Evolutionary conservation across 23 tunicate genomes (phyloP).

Genomic region (Styela plicata): DNA sequence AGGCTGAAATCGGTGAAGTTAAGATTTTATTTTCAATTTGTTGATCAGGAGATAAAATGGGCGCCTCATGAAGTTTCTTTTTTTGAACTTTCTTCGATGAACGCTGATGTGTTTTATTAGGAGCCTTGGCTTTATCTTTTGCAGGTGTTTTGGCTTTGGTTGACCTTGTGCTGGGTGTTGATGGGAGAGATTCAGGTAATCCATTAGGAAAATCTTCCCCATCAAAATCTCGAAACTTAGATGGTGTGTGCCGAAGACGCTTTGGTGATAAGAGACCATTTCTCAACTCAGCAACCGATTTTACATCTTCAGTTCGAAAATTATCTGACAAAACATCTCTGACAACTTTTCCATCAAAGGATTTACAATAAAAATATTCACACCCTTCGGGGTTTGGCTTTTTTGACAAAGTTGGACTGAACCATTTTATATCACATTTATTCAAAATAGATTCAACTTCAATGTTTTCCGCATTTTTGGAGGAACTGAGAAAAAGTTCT

Average conservation of each 20-base stretch:
- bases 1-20: conserved; percentile 55
- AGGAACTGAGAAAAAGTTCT: conserved; percentile 55
- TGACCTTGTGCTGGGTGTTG: conserved; percentile 21
- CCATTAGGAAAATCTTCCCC: background rate
- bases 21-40: background rate
- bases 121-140: background rate
- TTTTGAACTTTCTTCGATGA: background rate
- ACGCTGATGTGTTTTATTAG: background rate
- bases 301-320: background rate
- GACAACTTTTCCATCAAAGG: conserved; percentile 16
- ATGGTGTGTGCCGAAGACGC: background rate
- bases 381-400: background rate
- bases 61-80: background rate
- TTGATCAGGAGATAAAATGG: background rate
- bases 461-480: conserved; percentile 24
- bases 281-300: background rate
- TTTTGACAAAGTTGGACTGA: background rate
- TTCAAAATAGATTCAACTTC: conserved; percentile 55
- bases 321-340: background rate
- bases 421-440: conserved; percentile 21
- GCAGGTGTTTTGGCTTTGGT: background rate
- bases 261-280: background rate
- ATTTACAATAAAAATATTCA: conserved; percentile 28
- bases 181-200: background rate
- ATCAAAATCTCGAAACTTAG: background rate